These are phyloP conservation scores for Disparrhopalites patrizii DNA, from an alignment of 2,888 invertebrate genomes.

Conservation along the genomic window DNA sequence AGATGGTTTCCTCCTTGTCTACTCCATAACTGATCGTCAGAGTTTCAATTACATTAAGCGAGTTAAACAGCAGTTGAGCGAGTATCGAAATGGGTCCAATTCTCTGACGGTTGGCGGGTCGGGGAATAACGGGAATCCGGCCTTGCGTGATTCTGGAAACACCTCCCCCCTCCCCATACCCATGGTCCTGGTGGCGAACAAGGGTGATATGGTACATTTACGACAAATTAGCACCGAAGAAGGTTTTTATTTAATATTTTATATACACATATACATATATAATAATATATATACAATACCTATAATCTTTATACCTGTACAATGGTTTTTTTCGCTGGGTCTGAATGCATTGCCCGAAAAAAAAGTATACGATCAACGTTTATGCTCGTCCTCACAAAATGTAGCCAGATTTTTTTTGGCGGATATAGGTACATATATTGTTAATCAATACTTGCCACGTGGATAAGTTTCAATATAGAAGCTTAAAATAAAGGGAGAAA, in stretches of 20 bases:
- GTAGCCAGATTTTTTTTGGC: too few relatives aligned
- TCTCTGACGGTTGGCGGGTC: slow-evolving; percentile 34
- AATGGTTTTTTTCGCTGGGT: too few relatives aligned
- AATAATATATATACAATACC: too few relatives aligned
- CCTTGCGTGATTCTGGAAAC: slow-evolving; percentile 31
- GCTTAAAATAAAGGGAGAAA: not conserved
- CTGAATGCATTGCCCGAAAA: too few relatives aligned
- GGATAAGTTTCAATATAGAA: not conserved
- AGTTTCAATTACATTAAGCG: slow-evolving; percentile 79
- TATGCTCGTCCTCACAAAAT: too few relatives aligned
- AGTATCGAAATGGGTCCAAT: slow-evolving; percentile 53
- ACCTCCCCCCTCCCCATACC: slow-evolving; percentile 54
- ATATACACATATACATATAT: too few relatives aligned
- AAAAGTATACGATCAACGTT: too few relatives aligned
- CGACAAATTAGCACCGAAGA: slow-evolving; percentile 83
- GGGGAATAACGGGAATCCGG: slow-evolving; percentile 29
- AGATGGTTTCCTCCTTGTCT: slow-evolving; percentile 80
- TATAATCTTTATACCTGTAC: too few relatives aligned
- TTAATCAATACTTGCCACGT: not conserved
- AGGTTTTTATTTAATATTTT: too few relatives aligned
- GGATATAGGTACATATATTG: too few relatives aligned
- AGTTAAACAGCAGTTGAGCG: slow-evolving; percentile 61
- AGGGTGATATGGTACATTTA: slow-evolving; percentile 85
- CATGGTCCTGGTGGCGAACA: slow-evolving; percentile 81
- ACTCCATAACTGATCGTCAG: slow-evolving; percentile 80